Evolutionary conservation across 2,113 vertebrate genomes (phyloP), one percentile per base, ranked within the genome.

Genomic region (Irena cyanogastra): DNA sequence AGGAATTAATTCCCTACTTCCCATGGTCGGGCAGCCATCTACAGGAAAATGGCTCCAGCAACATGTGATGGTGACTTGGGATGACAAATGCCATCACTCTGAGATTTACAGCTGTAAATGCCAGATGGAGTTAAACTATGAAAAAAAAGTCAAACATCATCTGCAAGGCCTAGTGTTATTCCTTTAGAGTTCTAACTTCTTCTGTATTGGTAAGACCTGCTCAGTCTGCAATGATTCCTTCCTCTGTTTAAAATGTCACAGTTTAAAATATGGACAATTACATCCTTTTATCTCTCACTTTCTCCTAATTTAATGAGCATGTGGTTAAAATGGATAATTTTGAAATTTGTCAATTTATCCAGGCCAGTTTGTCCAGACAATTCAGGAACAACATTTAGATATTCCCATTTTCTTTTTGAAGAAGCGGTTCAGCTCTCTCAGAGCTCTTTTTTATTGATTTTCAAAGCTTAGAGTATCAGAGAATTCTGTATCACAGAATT

Each of bases 41-140:
- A 6, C 24, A 76, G 22, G 27, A 33, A 47, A 61, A 22, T 10
- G 9, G 19, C 41, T 68, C 27, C 31, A 80, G 37, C 16, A 37
- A 37, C 41, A 33, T 0, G 0, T 18, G 19, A 14, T 17, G 3
- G 31, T 47, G 54, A 61, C 31, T 68, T 80, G 53, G 13, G 23
- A 42, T 68, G 47, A 16, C 7, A 42, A 80, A 42, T 11, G 21
- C 4, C 26, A 37, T 9, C 22, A 35, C 7, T 47, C 8, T 47
- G 15, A 42, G 16, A 14, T 22, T 54, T 74, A 31, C 6, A 37
- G 35, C 13, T 74, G 50, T 28, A 49, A 28, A 37, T 15, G 15
- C 18, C 22, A 53, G 31, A 11, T 74, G 60, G 22, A 60, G 13
- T 49, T 33, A 81, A 61, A 54, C 35, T 35, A 30, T 2, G 4